phyloP scores from a whole-genome alignment of 2,797 vertebrate species.

The Caiman crocodilus region DNA sequence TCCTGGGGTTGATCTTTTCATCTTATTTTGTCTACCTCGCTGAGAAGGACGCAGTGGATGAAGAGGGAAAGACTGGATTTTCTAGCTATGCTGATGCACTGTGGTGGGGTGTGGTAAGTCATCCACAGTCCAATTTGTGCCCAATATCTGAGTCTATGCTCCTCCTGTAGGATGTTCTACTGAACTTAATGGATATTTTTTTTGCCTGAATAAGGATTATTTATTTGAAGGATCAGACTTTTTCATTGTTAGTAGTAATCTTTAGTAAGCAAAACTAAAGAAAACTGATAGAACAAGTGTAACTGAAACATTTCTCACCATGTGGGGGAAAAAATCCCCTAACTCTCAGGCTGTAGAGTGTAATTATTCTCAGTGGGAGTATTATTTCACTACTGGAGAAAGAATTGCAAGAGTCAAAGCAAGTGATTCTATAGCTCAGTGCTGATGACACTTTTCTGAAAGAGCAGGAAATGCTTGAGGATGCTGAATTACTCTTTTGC shows the following conservation, averaged over 20 bases:
- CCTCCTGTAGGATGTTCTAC: neutral
- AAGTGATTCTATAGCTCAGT: no score
- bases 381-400: no score
- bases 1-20: constrained; percentile 93
- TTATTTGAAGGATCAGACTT: neutral
- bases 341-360: no score
- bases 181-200: neutral
- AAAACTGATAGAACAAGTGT: neutral
- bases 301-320: neutral
- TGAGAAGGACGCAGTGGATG: constrained; percentile 92
- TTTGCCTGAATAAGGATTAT: neutral
- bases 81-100: constrained; percentile 93
- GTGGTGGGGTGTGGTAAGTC: constrained; percentile 95
- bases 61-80: constrained; percentile 90
- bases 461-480: no score
- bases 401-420: no score
- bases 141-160: neutral
- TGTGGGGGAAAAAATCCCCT: no score
- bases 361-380: no score
- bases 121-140: neutral
- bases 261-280: neutral
- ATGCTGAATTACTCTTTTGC: neutral
- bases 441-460: no score
- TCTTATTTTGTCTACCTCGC: constrained; percentile 95
- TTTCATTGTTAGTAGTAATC: neutral